Evolutionary conservation across 2,797 vertebrate species (phyloP).

Genomic region (Bovichtus variegatus): DNA sequence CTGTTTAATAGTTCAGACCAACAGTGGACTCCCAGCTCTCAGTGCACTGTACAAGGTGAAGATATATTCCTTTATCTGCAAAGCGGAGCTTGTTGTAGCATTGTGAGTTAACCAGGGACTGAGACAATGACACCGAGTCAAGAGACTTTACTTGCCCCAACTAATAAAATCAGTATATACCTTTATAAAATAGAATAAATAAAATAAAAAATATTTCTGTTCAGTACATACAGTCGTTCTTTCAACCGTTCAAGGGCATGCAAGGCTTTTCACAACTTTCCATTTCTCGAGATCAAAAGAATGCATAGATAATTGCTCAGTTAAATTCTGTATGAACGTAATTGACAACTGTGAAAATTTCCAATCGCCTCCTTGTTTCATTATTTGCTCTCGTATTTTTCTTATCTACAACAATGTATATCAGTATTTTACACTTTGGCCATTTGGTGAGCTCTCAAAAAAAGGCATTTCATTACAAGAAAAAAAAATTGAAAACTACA

Average conservation of each 20-base stretch:
- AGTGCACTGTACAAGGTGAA: conserved; percentile 71
- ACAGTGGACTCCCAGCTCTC: conserved; percentile 58
- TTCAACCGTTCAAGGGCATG: conserved; percentile 80
- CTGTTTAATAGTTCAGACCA: neutral
- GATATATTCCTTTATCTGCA: conserved; percentile 59
- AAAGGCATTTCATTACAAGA: conserved; percentile 77
- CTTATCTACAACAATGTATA: conserved; percentile 85
- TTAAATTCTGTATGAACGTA: conserved; percentile 83
- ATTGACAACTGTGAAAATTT: conserved; percentile 72
- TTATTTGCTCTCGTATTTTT: conserved; percentile 72
- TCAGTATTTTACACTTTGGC: conserved; percentile 90
- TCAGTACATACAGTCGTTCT: conserved; percentile 81
- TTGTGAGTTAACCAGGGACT: conserved; percentile 67
- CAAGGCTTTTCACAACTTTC: conserved; percentile 84
- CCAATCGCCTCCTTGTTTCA: conserved; percentile 53
- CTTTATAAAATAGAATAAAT: conserved; percentile 99
- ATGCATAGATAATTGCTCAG: conserved; percentile 93
- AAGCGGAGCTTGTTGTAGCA: conserved; percentile 67
- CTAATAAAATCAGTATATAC: conserved; percentile 90
- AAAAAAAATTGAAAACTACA: conserved; percentile 70
- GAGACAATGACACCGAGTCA: conserved; percentile 74
- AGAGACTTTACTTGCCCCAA: conserved; percentile 81
- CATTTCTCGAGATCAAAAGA: conserved; percentile 86
- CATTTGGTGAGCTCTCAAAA: conserved; percentile 83
- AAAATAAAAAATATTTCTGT: conserved; percentile 97